These are phyloP conservation scores for Temnopleurus reevesii DNA, from an alignment of 53 echinoderm and acorn worm genomes.

Conservation along the genomic window DNA sequence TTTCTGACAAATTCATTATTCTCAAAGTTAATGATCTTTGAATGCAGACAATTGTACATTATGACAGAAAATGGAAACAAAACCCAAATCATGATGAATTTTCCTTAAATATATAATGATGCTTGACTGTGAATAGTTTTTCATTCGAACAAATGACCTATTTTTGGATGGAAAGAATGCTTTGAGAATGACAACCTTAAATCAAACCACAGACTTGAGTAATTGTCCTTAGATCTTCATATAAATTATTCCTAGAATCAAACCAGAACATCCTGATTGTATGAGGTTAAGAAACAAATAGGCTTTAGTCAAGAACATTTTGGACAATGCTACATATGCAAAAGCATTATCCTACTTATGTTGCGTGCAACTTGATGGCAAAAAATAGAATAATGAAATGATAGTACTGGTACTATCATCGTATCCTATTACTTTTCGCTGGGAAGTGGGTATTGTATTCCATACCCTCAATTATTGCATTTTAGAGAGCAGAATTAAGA, in stretches of 20 bases:
- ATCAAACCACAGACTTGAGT: neutral
- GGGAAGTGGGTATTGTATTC: neutral
- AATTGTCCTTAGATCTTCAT: too few relatives aligned
- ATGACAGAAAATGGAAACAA: neutral
- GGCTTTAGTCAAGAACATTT: too few relatives aligned
- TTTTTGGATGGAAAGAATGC: neutral
- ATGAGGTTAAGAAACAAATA: too few relatives aligned
- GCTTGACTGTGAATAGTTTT: neutral
- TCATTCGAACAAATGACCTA: neutral
- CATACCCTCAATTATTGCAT: neutral
- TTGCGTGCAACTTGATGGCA: neutral
- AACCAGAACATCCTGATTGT: too few relatives aligned
- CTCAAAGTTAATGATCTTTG: neutral
- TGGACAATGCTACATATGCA: too few relatives aligned
- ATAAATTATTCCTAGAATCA: too few relatives aligned
- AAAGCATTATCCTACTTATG: too few relatives aligned
- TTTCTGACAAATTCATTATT: constrained; percentile 4
- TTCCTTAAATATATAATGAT: neutral
- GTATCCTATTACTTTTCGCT: neutral
- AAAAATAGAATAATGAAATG: constrained; percentile 10
- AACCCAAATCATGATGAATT: neutral
- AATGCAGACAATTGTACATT: too few relatives aligned
- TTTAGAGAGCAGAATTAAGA: neutral
- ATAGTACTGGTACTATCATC: neutral
- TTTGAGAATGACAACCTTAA: neutral